A percentile compares a stretch with the other conserved stretches of the same genome.
phyloP scores from a whole-genome alignment of 2,888 invertebrate genomes.

The Bellardia pandia region DNA sequence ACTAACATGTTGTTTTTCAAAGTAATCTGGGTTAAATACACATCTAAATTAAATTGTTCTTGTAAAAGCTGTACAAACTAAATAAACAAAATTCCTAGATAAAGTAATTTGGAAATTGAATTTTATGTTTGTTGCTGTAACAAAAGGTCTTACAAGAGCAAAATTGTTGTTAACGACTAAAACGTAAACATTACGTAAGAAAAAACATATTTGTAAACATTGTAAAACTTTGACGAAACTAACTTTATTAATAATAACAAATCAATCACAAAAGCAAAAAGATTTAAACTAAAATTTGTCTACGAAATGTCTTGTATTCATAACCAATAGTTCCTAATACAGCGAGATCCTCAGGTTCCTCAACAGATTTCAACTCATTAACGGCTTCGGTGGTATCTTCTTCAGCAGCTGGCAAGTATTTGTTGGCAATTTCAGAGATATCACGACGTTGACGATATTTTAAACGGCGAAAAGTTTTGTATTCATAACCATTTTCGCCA shows the following conservation, averaged over 20 bases:
- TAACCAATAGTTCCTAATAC: slow-evolving; percentile 62
- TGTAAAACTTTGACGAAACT: slow-evolving; percentile 4
- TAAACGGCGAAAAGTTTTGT: slow-evolving; percentile 79
- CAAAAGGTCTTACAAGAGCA: background rate
- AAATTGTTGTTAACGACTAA: background rate
- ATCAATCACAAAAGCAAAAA: background rate
- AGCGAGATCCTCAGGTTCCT: slow-evolving; percentile 46
- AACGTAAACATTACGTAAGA: background rate
- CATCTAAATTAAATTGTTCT: slow-evolving; percentile 22
- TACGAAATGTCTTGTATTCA: slow-evolving; percentile 60
- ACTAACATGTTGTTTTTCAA: slow-evolving; percentile 55
- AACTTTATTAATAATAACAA: slow-evolving; percentile 40
- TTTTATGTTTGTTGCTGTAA: slow-evolving; percentile 20
- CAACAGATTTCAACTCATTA: slow-evolving; percentile 9
- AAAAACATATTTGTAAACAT: slow-evolving; percentile 22
- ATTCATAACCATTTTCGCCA: slow-evolving; percentile 77
- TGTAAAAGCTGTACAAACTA: slow-evolving; percentile 25
- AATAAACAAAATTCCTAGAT: slow-evolving; percentile 5
- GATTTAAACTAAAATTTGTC: background rate
- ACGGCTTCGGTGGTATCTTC: slow-evolving; percentile 59
- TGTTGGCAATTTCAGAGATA: slow-evolving; percentile 76
- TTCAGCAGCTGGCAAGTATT: slow-evolving; percentile 76
- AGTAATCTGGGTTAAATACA: slow-evolving; percentile 63
- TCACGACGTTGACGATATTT: slow-evolving; percentile 80
- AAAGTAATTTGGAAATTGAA: slow-evolving; percentile 50